phyloP scores from a whole-genome alignment of 2,113 vertebrate species.

The Chamaea fasciata region DNA sequence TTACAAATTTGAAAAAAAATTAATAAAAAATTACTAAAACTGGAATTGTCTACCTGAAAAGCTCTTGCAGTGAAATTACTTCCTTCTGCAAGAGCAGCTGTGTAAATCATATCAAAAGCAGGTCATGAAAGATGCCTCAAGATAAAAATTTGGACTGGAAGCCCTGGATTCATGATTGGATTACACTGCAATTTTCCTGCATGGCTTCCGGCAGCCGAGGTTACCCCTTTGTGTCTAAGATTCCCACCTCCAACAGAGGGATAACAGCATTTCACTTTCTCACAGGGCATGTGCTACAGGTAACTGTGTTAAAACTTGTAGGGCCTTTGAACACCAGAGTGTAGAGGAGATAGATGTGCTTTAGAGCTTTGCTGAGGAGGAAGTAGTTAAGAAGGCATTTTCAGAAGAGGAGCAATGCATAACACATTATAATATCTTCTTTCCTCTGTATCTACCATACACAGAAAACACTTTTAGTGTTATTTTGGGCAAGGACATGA shows the following conservation, averaged over 20 bases:
- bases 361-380: neutral
- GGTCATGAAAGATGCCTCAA: neutral
- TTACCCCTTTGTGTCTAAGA: neutral
- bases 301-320: neutral
- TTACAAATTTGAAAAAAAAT: neutral
- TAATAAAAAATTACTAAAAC: neutral
- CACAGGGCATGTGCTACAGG: rapidly evolving
- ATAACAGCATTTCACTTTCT: neutral
- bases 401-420: neutral
- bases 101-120: neutral
- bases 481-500: neutral
- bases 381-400: neutral
- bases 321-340: neutral
- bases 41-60: neutral
- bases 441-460: neutral
- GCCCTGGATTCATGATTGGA: neutral
- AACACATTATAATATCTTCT: neutral
- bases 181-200: neutral
- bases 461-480: neutral
- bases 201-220: neutral
- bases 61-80: neutral
- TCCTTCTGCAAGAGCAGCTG: neutral
- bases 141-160: neutral
- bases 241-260: neutral
- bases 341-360: neutral